Conservation (phyloP, 1,140 invertebrate species). For the Papilio xuthus region DNA sequence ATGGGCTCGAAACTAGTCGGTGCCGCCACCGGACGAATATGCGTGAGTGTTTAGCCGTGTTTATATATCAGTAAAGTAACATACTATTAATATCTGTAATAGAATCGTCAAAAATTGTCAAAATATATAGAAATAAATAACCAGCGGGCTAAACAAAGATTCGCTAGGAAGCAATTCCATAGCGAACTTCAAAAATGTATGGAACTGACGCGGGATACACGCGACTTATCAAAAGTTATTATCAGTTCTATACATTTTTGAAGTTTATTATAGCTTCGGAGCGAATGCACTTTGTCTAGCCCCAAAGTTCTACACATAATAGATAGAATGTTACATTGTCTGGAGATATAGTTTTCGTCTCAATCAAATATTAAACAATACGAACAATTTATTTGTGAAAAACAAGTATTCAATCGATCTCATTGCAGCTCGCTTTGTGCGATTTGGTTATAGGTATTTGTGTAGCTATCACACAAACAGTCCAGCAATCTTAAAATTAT, state of each 20-base stretch:
- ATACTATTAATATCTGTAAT: background rate
- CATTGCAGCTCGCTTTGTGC: constrained; percentile 7
- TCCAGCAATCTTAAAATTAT: constrained; percentile 13
- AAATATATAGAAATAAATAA: background rate
- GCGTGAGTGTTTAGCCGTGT: no score
- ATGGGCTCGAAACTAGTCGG: no score
- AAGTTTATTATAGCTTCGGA: no score
- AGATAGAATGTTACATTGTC: background rate
- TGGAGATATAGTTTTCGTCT: background rate
- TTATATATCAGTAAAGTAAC: no score
- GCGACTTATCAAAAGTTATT: no score
- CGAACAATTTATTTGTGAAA: background rate
- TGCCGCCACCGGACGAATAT: no score
- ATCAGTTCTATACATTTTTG: background rate
- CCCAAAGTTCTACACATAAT: background rate
- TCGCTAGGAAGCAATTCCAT: no score
- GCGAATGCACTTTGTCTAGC: no score
- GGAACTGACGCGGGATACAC: no score
- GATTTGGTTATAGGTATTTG: background rate
- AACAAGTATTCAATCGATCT: constrained; percentile 23
- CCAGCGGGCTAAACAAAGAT: no score
- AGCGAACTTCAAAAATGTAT: no score
- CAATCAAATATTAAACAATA: background rate
- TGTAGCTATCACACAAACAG: constrained; percentile 15
- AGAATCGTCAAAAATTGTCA: background rate